These are phyloP conservation scores for Hartigia nigra DNA, from an alignment of 2,888 invertebrate genomes.

Conservation along the genomic window DNA sequence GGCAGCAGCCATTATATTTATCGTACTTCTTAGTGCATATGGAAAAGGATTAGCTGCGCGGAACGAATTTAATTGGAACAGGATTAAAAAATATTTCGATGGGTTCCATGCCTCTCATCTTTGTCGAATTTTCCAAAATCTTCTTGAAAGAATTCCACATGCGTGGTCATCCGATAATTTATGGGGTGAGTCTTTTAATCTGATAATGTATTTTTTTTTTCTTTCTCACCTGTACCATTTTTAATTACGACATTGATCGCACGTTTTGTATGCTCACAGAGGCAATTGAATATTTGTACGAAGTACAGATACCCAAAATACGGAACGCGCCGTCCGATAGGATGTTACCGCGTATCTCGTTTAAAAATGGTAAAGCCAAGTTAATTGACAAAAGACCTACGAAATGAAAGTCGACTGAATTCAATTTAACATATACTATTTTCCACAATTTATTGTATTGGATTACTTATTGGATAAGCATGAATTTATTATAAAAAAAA, in stretches of 20 bases:
- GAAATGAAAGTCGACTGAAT: constrained; percentile 8
- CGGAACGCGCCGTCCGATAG: constrained; percentile 27
- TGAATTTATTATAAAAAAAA: background rate
- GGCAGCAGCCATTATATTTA: background rate
- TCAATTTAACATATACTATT: background rate
- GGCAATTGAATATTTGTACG: constrained; percentile 40
- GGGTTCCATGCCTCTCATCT: constrained; percentile 48
- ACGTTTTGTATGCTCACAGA: constrained; percentile 26
- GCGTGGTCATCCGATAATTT: background rate
- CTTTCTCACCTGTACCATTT: background rate
- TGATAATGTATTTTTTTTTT: background rate
- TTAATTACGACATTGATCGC: background rate
- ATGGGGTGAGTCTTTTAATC: background rate
- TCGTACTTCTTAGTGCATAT: constrained; percentile 40
- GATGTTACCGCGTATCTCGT: constrained; percentile 46
- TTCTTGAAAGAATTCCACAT: constrained; percentile 21
- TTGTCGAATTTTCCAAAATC: constrained; percentile 30
- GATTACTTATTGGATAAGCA: background rate
- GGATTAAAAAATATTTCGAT: constrained; percentile 45
- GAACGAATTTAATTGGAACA: constrained; percentile 40
- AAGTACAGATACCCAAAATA: constrained; percentile 34
- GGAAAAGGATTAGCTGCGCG: constrained; percentile 33
- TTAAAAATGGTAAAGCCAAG: constrained; percentile 28
- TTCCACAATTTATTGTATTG: background rate
- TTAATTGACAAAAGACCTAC: constrained; percentile 18